Conservation (phyloP, 2,113 vertebrate species). For the Suricata suricatta region DNA sequence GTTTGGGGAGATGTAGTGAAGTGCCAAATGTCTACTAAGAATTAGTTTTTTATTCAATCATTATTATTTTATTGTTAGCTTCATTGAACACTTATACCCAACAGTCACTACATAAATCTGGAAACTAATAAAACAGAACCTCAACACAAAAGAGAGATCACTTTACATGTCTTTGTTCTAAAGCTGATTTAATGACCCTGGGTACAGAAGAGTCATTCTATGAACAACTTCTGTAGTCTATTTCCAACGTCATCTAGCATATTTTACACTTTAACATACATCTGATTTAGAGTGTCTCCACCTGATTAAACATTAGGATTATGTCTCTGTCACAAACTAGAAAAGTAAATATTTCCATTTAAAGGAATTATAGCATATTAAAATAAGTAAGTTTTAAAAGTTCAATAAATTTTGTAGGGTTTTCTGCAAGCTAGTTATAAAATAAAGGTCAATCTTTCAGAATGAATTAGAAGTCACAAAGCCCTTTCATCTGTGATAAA, state of each 20-base stretch:
- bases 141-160: constrained; percentile 55
- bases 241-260: neutral
- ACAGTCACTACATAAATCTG: constrained; percentile 61
- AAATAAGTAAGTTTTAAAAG: constrained; percentile 4
- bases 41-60: constrained; percentile 66
- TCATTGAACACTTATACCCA: constrained; percentile 64
- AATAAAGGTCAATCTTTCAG: neutral
- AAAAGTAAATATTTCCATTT: constrained; percentile 14
- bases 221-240: constrained; percentile 24
- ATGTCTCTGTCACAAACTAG: neutral
- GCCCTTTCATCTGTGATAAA: neutral
- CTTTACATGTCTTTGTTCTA: constrained; percentile 50
- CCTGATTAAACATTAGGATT: neutral
- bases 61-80: constrained; percentile 65
- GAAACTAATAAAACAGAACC: constrained; percentile 67
- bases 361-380: neutral
- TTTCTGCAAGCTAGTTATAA: neutral
- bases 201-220: constrained; percentile 17
- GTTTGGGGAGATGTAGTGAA: constrained; percentile 1
- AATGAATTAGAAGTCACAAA: constrained; percentile 13
- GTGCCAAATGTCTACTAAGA: constrained; percentile 50
- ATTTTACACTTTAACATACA: neutral
- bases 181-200: constrained; percentile 53
- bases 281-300: constrained; percentile 8
- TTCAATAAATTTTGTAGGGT: neutral